Evolutionary conservation across 1,140 invertebrate species (phyloP).

Genomic region (Bombus fervidus): DNA sequence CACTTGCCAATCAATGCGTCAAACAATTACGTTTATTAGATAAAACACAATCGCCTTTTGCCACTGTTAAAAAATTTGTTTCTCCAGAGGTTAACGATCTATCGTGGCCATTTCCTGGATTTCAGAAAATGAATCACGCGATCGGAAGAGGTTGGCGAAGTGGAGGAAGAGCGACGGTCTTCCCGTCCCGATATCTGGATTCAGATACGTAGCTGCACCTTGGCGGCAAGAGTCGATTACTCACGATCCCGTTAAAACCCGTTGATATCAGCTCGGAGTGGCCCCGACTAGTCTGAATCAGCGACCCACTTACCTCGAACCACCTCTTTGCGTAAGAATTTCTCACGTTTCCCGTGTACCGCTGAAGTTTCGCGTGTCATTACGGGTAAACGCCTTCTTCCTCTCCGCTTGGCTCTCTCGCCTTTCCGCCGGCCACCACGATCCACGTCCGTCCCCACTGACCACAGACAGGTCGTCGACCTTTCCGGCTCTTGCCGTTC

Average conservation of each 20-base stretch:
- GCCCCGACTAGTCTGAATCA: slow-evolving; percentile 67
- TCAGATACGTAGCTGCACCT: slow-evolving; percentile 39
- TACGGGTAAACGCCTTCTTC: slow-evolving; percentile 49
- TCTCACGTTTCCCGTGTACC: slow-evolving; percentile 40
- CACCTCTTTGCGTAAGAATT: slow-evolving; percentile 52
- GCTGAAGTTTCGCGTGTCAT: slow-evolving; percentile 51
- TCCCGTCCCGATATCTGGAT: slow-evolving; percentile 1
- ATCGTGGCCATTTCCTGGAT: not conserved
- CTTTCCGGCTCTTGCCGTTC: slow-evolving; percentile 9
- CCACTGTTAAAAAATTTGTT: too few species aligned
- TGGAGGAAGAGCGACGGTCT: not conserved
- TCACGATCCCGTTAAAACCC: slow-evolving; percentile 78
- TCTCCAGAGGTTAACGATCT: not conserved
- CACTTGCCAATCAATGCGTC: too few species aligned
- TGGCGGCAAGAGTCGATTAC: slow-evolving; percentile 73
- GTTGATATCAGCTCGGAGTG: slow-evolving; percentile 62
- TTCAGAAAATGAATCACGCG: not conserved
- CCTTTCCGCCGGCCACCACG: not conserved
- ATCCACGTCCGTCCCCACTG: slow-evolving; percentile 17
- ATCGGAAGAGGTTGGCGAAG: not conserved
- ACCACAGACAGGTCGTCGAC: slow-evolving; percentile 35
- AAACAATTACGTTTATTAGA: too few species aligned
- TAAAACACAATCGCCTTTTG: too few species aligned
- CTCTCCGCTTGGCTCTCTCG: not conserved
- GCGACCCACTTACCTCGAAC: slow-evolving; percentile 69